Conservation (phyloP, 2,888 invertebrate species). For the Cephonodes hylas region DNA sequence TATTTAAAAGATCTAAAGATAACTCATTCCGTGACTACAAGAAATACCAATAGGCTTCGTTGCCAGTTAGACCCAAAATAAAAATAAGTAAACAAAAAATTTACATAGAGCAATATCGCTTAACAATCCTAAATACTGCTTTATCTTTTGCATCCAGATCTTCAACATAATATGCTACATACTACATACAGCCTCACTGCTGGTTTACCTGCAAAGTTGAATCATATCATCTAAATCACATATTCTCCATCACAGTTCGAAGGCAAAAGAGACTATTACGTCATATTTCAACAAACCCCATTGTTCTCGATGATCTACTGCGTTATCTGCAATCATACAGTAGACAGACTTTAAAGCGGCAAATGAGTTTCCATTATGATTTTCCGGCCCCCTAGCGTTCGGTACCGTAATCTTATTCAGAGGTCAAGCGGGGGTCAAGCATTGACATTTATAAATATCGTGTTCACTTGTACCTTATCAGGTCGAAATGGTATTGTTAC, state of each 20-base stretch:
- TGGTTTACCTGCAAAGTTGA: no score
- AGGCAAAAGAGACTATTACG: background rate
- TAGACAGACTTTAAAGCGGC: conserved; percentile 10
- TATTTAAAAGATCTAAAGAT: no score
- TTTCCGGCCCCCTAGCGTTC: conserved; percentile 28
- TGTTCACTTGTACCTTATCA: conserved; percentile 42
- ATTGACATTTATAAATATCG: conserved; percentile 63
- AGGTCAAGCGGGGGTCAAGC: conserved; percentile 47
- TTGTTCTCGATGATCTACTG: background rate
- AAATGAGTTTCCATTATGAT: conserved; percentile 15
- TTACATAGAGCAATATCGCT: no score
- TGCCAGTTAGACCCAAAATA: no score
- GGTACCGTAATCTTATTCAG: conserved; percentile 32
- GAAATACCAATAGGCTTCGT: no score
- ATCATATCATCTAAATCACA: no score
- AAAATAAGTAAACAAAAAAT: no score
- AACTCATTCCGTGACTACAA: no score
- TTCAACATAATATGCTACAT: no score
- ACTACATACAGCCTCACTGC: no score
- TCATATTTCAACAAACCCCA: background rate
- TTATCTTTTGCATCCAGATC: no score
- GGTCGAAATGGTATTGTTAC: conserved; percentile 28
- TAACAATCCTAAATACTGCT: no score
- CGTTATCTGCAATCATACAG: conserved; percentile 10
- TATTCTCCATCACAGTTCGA: background rate